phyloP scores from a whole-genome alignment of 2,888 invertebrate genomes.

The Lordiphosa andalusiaca region DNA sequence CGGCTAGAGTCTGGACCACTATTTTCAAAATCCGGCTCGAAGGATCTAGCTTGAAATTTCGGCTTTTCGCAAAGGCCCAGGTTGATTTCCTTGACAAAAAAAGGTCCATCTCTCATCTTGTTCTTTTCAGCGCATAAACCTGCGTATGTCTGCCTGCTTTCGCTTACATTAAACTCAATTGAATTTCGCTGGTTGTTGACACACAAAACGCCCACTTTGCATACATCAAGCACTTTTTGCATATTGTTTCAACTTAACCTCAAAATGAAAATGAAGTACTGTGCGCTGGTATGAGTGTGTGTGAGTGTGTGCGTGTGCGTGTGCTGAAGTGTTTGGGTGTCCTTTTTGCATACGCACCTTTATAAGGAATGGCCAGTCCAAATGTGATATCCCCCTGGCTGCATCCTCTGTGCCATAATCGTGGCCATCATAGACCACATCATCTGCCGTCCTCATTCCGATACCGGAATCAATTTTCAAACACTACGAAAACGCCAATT shows the following conservation, averaged over 20 bases:
- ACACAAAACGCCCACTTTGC: slow-evolving; percentile 39
- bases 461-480: slow-evolving; percentile 11
- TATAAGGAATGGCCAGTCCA: slow-evolving; percentile 80
- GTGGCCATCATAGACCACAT: slow-evolving; percentile 59
- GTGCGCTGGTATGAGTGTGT: no score
- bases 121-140: not conserved
- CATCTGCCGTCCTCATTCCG: slow-evolving; percentile 44
- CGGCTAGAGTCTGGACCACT: no score
- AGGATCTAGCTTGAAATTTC: no score
- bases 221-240: slow-evolving; percentile 34
- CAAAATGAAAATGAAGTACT: slow-evolving; percentile 8
- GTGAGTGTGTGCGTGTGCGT: no score
- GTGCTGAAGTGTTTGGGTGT: not conserved
- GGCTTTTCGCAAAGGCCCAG: no score
- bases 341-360: slow-evolving; percentile 67
- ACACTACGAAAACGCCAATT: not conserved
- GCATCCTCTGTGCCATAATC: slow-evolving; percentile 56
- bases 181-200: slow-evolving; percentile 35
- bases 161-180: not conserved
- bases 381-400: slow-evolving; percentile 57
- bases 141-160: not conserved
- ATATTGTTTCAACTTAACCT: slow-evolving; percentile 39
- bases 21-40: no score
- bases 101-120: no score
- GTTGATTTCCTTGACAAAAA: no score